These are phyloP conservation scores for Dicentrarchus labrax DNA, from an alignment of 2,113 vertebrate genomes.

Conservation along the genomic window DNA sequence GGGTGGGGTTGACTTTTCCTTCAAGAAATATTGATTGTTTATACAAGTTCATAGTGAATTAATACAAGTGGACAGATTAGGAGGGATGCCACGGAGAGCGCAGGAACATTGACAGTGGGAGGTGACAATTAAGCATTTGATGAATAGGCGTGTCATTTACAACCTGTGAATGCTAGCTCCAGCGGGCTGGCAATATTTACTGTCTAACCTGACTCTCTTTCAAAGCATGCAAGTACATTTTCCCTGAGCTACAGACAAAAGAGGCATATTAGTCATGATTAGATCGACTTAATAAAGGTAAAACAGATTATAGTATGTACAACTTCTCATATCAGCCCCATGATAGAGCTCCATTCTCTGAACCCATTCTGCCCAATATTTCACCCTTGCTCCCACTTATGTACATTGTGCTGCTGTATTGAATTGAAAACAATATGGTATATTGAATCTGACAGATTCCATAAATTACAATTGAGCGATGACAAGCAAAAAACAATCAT, in stretches of 20 bases:
- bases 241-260: not conserved
- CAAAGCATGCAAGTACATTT: not conserved
- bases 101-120: not conserved
- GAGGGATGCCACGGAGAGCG: not conserved
- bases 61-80: constrained; percentile 29
- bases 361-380: not conserved
- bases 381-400: not conserved
- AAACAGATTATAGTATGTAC: constrained; percentile 20
- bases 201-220: not conserved
- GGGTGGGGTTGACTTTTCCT: constrained; percentile 49
- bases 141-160: not conserved
- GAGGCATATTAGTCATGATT: not conserved
- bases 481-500: constrained; percentile 50
- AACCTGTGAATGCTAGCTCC: not conserved
- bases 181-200: too few relatives aligned
- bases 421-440: constrained; percentile 46
- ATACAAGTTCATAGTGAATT: constrained; percentile 52
- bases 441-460: constrained; percentile 54
- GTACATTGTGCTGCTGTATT: constrained; percentile 53
- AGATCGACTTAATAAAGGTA: not conserved
- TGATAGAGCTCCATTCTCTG: not conserved
- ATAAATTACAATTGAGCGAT: constrained; percentile 41
- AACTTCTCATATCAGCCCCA: constrained; percentile 8
- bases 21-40: constrained; percentile 62
- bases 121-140: constrained; percentile 3